Percentiles rank a stretch among this genome's conserved stretches.
Conservation (phyloP, 2,888 invertebrate species). For the Cybosia mesomella region DNA sequence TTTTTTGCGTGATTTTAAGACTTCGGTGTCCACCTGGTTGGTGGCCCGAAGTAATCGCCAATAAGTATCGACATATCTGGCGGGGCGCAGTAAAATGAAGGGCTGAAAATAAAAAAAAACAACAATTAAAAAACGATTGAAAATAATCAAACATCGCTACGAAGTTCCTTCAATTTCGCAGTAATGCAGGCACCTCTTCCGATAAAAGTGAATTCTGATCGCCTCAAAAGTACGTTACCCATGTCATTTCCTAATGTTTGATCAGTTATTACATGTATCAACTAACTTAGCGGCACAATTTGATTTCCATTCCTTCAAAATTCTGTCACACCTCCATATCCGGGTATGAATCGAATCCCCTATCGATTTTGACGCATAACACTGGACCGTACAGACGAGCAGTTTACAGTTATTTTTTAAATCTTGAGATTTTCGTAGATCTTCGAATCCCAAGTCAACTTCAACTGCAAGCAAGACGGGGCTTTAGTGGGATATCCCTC, state of each 20-base stretch:
- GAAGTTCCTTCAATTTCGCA: neutral
- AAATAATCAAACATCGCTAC: neutral
- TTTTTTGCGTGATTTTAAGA: no score
- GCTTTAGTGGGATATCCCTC: no score
- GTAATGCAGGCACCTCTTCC: neutral
- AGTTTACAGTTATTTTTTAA: constrained; percentile 5
- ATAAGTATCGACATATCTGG: no score
- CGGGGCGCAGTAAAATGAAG: no score
- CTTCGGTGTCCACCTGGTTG: no score
- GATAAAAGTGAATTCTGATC: constrained; percentile 5
- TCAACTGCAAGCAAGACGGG: no score
- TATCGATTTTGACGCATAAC: constrained; percentile 40
- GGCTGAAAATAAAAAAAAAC: no score
- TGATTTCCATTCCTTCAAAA: constrained; percentile 68
- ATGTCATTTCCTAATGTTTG: constrained; percentile 59
- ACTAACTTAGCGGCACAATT: constrained; percentile 56
- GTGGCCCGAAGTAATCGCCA: no score
- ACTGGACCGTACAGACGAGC: constrained; percentile 33
- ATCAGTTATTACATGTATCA: constrained; percentile 68
- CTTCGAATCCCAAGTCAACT: no score
- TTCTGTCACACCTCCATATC: constrained; percentile 75
- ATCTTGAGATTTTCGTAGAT: neutral
- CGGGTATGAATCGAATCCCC: constrained; percentile 70
- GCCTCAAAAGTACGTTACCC: constrained; percentile 49
- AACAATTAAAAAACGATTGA: neutral